A percentile compares a stretch with the other conserved stretches of the same genome.
These are phyloP conservation scores for Chiropotes sagulatus DNA, from an alignment of 2,797 vertebrate species.

Conservation along the genomic window DNA sequence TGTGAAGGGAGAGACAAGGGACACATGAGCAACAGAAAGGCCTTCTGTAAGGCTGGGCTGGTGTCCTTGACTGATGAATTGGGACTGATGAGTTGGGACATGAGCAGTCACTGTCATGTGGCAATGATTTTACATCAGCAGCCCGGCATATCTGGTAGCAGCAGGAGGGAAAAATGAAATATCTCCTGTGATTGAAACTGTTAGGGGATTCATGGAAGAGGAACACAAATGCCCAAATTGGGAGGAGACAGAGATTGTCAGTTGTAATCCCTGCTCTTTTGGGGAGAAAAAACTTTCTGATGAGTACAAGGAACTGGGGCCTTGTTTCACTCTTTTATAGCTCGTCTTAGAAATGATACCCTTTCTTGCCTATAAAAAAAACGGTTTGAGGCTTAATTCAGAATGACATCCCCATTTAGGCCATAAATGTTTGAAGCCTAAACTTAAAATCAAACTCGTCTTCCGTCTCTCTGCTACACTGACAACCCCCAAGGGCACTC, in stretches of 20 bases:
- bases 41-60: not conserved
- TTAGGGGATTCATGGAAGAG: not conserved
- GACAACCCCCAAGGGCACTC: slow-evolving; percentile 35
- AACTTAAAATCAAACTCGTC: slow-evolving; percentile 61
- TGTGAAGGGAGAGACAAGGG: not conserved
- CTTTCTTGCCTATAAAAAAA: slow-evolving; percentile 36
- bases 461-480: not conserved
- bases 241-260: not conserved
- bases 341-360: slow-evolving; percentile 44
- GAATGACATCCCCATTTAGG: slow-evolving; percentile 61
- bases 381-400: slow-evolving; percentile 58
- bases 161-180: slow-evolving; percentile 53
- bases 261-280: slow-evolving; percentile 4
- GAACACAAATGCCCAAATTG: not conserved
- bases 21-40: not conserved
- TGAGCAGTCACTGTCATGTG: not conserved
- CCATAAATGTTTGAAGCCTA: slow-evolving; percentile 66
- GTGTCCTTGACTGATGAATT: not conserved
- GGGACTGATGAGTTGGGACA: not conserved
- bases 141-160: not conserved
- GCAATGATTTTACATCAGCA: slow-evolving; percentile 60
- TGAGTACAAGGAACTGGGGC: slow-evolving; percentile 20
- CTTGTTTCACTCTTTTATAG: slow-evolving; percentile 39
- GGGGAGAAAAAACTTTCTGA: slow-evolving; percentile 30
- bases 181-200: slow-evolving; percentile 54